Conservation (phyloP, 2,797 vertebrate species). For the Smutsia temminckii region DNA sequence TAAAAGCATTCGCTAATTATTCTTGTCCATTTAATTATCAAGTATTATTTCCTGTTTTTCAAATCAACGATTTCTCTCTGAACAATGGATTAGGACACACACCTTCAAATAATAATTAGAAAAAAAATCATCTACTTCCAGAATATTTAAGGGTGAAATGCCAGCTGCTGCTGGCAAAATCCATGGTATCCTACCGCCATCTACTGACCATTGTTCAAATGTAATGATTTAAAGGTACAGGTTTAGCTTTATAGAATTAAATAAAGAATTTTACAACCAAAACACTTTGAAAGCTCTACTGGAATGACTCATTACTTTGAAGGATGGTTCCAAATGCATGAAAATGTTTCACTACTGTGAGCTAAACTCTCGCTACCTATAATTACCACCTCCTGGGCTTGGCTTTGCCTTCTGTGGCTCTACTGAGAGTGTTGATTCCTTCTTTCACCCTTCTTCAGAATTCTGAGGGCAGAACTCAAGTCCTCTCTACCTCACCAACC, state of each 20-base stretch:
- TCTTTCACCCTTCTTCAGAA: background rate
- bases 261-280: background rate
- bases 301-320: background rate
- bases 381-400: background rate
- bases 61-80: slow-evolving; percentile 52
- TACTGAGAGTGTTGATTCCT: background rate
- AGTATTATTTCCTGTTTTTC: slow-evolving; percentile 57
- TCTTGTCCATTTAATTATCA: slow-evolving; percentile 53
- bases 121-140: slow-evolving; percentile 61
- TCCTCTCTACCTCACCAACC: background rate
- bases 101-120: slow-evolving; percentile 79
- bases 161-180: slow-evolving; percentile 51
- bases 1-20: slow-evolving; percentile 40
- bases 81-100: slow-evolving; percentile 74
- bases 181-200: slow-evolving; percentile 84
- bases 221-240: slow-evolving; percentile 68
- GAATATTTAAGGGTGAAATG: slow-evolving; percentile 48
- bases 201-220: slow-evolving; percentile 78
- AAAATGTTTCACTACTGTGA: background rate
- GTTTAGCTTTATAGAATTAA: slow-evolving; percentile 17
- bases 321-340: background rate
- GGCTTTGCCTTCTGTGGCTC: background rate
- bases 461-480: background rate
- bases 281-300: background rate
- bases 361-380: background rate